Conservation (phyloP, 2,113 vertebrate genomes). For the Redunca redunca region DNA sequence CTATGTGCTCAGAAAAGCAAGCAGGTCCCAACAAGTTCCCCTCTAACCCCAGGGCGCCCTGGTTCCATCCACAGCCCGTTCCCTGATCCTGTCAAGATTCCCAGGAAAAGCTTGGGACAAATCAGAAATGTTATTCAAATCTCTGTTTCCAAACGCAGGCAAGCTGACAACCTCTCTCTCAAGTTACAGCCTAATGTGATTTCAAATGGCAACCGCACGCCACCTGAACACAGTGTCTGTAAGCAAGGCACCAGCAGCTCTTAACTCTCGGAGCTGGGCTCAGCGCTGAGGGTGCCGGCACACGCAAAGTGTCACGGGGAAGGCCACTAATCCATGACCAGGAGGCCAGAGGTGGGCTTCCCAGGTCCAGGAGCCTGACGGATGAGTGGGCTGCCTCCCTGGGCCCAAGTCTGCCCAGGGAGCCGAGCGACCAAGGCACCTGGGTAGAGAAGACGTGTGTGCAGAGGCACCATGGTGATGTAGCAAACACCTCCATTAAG, state of each 20-base stretch:
- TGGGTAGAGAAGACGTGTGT: not conserved
- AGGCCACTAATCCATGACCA: not conserved
- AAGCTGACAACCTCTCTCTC: not conserved
- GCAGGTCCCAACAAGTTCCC: not conserved
- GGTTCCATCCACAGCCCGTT: not conserved
- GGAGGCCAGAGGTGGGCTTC: constrained; percentile 11
- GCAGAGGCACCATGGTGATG: fast-evolving
- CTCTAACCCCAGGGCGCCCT: not conserved
- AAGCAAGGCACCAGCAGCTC: not conserved
- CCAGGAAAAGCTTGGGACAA: not conserved
- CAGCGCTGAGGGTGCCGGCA: not conserved
- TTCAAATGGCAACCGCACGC: not conserved
- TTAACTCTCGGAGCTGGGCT: not conserved
- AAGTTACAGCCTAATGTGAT: constrained; percentile 10
- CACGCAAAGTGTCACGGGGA: not conserved
- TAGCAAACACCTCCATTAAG: not conserved
- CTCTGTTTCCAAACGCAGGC: not conserved
- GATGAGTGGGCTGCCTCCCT: not conserved
- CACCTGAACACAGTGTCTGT: not conserved
- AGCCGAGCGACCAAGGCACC: fast-evolving
- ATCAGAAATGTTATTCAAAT: not conserved
- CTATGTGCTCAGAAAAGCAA: not conserved
- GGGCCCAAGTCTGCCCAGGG: not conserved
- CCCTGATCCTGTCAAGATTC: not conserved
- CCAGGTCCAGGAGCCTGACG: not conserved